Evolutionary conservation across 2,797 vertebrate species (phyloP).

Genomic region (Sphenodon punctatus): DNA sequence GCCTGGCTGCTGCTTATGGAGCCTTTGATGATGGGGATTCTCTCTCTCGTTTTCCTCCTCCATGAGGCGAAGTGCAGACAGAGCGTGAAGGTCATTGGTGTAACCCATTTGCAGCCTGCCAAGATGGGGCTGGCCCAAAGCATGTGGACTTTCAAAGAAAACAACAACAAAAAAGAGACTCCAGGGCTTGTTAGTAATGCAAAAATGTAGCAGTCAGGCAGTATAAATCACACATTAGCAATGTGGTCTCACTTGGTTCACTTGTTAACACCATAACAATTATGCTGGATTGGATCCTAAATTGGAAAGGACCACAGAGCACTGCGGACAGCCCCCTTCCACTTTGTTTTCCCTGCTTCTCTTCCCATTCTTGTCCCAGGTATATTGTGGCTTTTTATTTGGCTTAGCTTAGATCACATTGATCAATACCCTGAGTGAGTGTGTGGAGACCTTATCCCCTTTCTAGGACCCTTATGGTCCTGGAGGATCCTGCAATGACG

Average conservation of each 20-base stretch:
- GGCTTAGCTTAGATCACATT: background rate
- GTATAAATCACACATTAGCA: fast-evolving
- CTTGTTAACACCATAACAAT: conserved; percentile 4
- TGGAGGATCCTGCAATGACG: background rate
- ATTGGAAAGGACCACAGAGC: background rate
- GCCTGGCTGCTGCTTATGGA: background rate
- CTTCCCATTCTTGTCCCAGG: background rate
- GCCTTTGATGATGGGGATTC: background rate
- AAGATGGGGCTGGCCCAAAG: background rate
- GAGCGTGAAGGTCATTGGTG: background rate
- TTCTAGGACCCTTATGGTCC: background rate
- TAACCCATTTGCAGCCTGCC: background rate
- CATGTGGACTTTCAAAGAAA: background rate
- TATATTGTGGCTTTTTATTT: background rate
- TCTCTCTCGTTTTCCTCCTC: background rate
- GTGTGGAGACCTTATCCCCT: background rate
- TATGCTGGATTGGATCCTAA: background rate
- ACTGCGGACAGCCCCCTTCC: background rate
- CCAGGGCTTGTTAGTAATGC: background rate
- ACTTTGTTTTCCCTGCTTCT: background rate
- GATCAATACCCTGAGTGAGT: background rate
- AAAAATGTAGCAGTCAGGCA: background rate
- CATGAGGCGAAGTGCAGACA: background rate
- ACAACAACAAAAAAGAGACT: background rate
- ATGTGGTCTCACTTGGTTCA: background rate